phyloP scores from a whole-genome alignment of 2,888 invertebrate species.

The Malthinus flaveolus region DNA sequence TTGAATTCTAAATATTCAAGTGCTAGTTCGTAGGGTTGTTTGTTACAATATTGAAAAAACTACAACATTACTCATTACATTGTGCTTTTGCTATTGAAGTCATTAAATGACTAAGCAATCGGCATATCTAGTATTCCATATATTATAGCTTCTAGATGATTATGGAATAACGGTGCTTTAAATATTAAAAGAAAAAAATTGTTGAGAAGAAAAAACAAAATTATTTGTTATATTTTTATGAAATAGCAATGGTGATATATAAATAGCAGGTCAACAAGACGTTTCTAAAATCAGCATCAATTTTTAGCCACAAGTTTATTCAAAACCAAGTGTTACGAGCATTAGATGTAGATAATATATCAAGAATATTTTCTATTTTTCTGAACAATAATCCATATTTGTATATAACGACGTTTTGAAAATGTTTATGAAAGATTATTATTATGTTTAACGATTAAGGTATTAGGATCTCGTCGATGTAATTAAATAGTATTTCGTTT shows the following conservation, averaged over 20 bases:
- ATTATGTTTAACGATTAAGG: constrained; percentile 21
- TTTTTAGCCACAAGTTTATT: too few species aligned
- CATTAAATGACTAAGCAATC: constrained; percentile 1
- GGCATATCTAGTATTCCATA: not conserved
- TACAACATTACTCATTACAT: not conserved
- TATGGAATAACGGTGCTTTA: constrained; percentile 6
- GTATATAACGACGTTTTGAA: constrained; percentile 21
- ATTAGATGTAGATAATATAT: constrained; percentile 20
- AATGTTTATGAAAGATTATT: constrained; percentile 13
- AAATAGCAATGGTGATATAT: not conserved
- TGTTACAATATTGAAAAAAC: not conserved
- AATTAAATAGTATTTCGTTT: constrained; percentile 12
- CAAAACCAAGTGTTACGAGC: constrained; percentile 11
- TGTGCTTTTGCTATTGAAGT: constrained; percentile 1
- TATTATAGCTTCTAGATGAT: constrained; percentile 4
- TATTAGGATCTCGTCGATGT: constrained; percentile 19
- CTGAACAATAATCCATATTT: constrained; percentile 15
- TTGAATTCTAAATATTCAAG: not conserved
- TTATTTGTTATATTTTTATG: not conserved
- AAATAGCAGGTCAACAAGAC: too few species aligned
- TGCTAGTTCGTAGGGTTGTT: not conserved
- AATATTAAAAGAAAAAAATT: constrained; percentile 1
- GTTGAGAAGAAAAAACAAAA: not conserved
- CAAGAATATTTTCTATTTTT: constrained; percentile 22
- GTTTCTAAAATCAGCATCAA: too few species aligned